These are phyloP conservation scores for Amia ocellicauda DNA, from an alignment of 2,113 vertebrate genomes.

Conservation along the genomic window DNA sequence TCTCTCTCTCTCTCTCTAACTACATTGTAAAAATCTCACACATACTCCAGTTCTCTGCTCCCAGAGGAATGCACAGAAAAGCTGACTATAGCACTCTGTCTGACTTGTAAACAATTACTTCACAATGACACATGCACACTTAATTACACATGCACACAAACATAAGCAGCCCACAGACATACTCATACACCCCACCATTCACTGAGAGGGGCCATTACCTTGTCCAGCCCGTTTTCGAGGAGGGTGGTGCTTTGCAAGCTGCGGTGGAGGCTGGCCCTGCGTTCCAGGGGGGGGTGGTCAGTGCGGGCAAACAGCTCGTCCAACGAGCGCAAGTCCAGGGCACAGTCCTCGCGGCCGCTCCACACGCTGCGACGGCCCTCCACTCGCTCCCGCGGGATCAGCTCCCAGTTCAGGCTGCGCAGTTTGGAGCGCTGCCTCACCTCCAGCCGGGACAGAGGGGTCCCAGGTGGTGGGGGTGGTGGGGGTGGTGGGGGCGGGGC, in stretches of 20 bases:
- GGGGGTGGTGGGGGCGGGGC: slow-evolving; percentile 39
- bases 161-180: too few relatives aligned
- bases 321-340: slow-evolving; percentile 66
- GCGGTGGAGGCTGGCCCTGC: slow-evolving; percentile 40
- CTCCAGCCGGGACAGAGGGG: slow-evolving; percentile 46
- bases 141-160: too few relatives aligned
- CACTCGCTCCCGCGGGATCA: slow-evolving; percentile 70
- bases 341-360: slow-evolving; percentile 63
- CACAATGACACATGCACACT: too few relatives aligned
- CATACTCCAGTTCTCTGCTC: too few relatives aligned
- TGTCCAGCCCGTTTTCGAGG: slow-evolving; percentile 47
- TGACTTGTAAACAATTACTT: too few relatives aligned
- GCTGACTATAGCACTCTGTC: too few relatives aligned
- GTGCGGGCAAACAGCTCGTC: slow-evolving; percentile 71
- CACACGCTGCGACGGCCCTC: slow-evolving; percentile 68
- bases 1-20: too few relatives aligned
- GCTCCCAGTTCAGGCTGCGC: slow-evolving; percentile 73
- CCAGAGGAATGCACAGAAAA: too few relatives aligned
- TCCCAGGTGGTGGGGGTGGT: slow-evolving; percentile 27
- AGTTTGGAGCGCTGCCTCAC: slow-evolving; percentile 51
- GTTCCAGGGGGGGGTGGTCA: slow-evolving; percentile 46
- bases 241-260: slow-evolving; percentile 48
- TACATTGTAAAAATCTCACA: too few relatives aligned
- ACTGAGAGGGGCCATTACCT: slow-evolving; percentile 41
- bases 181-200: too few relatives aligned